These are phyloP conservation scores for Ichneumoninae sp. DNA, from an alignment of 2,888 invertebrate species.

Conservation along the genomic window DNA sequence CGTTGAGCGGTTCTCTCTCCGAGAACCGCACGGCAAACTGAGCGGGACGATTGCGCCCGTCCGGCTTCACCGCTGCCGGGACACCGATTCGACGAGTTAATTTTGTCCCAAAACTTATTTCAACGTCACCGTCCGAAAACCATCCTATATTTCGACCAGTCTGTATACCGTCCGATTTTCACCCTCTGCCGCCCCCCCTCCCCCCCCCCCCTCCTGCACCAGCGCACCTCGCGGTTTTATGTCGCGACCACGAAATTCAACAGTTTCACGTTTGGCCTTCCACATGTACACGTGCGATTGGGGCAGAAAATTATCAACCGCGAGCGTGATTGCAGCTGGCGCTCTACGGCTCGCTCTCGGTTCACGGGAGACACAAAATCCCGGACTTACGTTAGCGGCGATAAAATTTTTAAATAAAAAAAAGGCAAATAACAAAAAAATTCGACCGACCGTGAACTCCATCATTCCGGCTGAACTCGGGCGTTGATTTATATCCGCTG, in stretches of 20 bases:
- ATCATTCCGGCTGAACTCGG: conserved; percentile 37
- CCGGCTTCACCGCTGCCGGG: conserved; percentile 41
- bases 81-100: conserved; percentile 67
- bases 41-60: conserved; percentile 61
- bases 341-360: conserved; percentile 29
- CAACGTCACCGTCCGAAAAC: conserved; percentile 77
- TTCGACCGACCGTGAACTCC: conserved; percentile 25
- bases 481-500: conserved; percentile 64
- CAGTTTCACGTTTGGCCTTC: conserved; percentile 47
- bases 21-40: conserved; percentile 59
- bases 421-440: not conserved
- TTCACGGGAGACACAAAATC: conserved; percentile 19
- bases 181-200: not conserved
- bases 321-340: conserved; percentile 78
- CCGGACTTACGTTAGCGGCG: conserved; percentile 13
- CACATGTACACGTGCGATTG: conserved; percentile 47
- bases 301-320: conserved; percentile 79
- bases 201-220: not conserved
- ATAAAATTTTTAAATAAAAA: conserved; percentile 8
- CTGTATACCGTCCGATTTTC: conserved; percentile 24
- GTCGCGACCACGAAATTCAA: conserved; percentile 66
- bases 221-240: conserved; percentile 69
- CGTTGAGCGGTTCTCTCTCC: conserved; percentile 16
- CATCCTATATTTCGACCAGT: conserved; percentile 76
- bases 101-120: conserved; percentile 78